Conservation (phyloP, 2,888 invertebrate species). For the Syrista parreyssii region DNA sequence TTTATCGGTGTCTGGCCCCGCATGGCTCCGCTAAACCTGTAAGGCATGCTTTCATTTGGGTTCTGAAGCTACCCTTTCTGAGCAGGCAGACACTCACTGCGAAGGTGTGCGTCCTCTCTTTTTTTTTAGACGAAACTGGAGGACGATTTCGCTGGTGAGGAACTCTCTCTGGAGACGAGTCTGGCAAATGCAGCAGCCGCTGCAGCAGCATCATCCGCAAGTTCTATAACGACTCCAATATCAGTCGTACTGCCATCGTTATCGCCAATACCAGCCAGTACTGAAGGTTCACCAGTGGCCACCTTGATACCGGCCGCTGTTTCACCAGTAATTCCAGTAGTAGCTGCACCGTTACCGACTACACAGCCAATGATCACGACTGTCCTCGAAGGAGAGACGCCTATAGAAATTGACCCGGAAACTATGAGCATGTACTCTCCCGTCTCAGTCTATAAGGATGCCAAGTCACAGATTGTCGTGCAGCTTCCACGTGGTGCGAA, state of each 20-base stretch:
- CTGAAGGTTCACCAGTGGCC: conserved; percentile 40
- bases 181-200: conserved; percentile 15
- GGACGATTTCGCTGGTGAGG: conserved; percentile 61
- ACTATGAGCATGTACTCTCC: conserved; percentile 54
- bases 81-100: conserved; percentile 26
- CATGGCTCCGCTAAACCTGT: conserved; percentile 66
- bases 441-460: conserved; percentile 44
- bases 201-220: conserved; percentile 19
- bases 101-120: conserved; percentile 27
- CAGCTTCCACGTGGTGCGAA: conserved; percentile 51
- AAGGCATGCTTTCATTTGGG: conserved; percentile 65
- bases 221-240: conserved; percentile 51
- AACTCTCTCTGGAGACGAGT: conserved; percentile 52
- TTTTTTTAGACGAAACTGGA: conserved; percentile 62
- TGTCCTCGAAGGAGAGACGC: conserved; percentile 48
- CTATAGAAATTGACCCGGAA: conserved; percentile 50
- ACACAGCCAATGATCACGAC: conserved; percentile 39
- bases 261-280: conserved; percentile 49
- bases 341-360: conserved; percentile 44
- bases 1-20: conserved; percentile 67
- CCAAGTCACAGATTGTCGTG: conserved; percentile 50
- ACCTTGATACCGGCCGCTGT: conserved; percentile 41
- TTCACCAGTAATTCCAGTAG: conserved; percentile 41
- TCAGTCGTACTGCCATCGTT: conserved; percentile 58
- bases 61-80: conserved; percentile 40